A percentile compares a stretch with the other conserved stretches of the same genome.
Conservation (phyloP, 2,797 vertebrate genomes). For the Phrynocephalus forsythii region DNA sequence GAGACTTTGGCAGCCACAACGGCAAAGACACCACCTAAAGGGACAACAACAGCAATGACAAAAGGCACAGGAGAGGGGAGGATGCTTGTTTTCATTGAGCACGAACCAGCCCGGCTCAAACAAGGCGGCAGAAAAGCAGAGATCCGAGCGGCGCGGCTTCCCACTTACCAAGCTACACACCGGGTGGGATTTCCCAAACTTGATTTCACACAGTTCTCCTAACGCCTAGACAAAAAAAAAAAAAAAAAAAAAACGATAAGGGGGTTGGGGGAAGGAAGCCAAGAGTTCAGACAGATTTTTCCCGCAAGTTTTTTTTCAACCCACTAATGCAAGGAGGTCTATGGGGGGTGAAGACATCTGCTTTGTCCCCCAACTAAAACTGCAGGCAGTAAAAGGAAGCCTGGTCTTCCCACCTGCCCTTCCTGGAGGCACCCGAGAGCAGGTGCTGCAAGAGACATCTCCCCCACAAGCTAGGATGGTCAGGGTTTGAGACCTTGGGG, state of each 20-base stretch:
- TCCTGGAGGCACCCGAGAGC: no score
- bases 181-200: slow-evolving; percentile 96
- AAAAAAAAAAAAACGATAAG: slow-evolving; percentile 15
- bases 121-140: neutral
- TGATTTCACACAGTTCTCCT: slow-evolving; percentile 98
- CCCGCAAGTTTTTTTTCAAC: no score
- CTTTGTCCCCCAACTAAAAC: no score
- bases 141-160: accelerated
- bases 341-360: neutral
- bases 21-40: slow-evolving; percentile 88
- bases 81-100: no score
- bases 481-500: no score
- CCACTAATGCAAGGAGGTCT: no score
- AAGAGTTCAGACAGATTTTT: no score
- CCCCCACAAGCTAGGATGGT: no score
- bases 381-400: no score
- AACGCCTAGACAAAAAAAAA: slow-evolving; percentile 84
- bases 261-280: slow-evolving; percentile 36
- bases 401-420: no score
- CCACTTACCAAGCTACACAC: slow-evolving; percentile 91
- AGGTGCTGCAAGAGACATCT: no score
- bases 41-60: slow-evolving; percentile 29
- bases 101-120: neutral
- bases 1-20: slow-evolving; percentile 92
- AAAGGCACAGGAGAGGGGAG: neutral